Percentiles rank a stretch among this genome's conserved stretches.
Conservation (phyloP, 2,888 invertebrate genomes). For the Lissocephala sabroskyi region DNA sequence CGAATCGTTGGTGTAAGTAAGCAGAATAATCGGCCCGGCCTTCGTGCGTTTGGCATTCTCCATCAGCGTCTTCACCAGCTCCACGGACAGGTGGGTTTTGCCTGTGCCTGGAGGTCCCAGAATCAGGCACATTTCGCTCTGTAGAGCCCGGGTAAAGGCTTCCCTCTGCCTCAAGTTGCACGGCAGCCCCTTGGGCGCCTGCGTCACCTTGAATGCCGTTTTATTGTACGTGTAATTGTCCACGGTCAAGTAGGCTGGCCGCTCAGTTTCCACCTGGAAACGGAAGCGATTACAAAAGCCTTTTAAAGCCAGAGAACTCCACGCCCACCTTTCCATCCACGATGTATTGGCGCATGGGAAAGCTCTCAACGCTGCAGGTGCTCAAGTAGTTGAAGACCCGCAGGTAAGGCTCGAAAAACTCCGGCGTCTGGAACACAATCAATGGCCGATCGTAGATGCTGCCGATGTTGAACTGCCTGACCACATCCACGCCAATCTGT, state of each 20-base stretch:
- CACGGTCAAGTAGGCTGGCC: conserved; percentile 70
- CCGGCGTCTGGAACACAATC: conserved; percentile 83
- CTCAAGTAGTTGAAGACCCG: conserved; percentile 82
- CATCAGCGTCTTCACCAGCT: conserved; percentile 80
- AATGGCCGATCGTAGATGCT: conserved; percentile 71
- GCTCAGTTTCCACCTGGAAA: conserved; percentile 21
- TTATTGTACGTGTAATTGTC: conserved; percentile 39
- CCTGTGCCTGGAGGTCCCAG: conserved; percentile 94
- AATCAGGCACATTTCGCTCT: conserved; percentile 82
- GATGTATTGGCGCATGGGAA: conserved; percentile 82
- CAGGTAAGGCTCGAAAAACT: conserved; percentile 87
- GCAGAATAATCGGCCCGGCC: conserved; percentile 78
- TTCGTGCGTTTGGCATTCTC: conserved; percentile 74
- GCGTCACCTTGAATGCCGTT: conserved; percentile 38
- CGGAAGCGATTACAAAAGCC: neutral
- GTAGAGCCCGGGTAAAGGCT: conserved; percentile 80
- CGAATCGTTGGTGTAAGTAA: conserved; percentile 90
- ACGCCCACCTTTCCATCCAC: conserved; percentile 75
- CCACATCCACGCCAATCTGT: conserved; percentile 68
- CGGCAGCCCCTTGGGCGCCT: conserved; percentile 68
- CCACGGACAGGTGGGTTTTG: conserved; percentile 85
- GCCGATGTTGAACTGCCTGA: conserved; percentile 62
- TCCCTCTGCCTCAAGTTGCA: conserved; percentile 79
- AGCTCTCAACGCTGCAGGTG: conserved; percentile 73
- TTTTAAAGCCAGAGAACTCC: neutral